phyloP scores from a whole-genome alignment of 2,888 invertebrate genomes.

The Smittia aterrima region DNA sequence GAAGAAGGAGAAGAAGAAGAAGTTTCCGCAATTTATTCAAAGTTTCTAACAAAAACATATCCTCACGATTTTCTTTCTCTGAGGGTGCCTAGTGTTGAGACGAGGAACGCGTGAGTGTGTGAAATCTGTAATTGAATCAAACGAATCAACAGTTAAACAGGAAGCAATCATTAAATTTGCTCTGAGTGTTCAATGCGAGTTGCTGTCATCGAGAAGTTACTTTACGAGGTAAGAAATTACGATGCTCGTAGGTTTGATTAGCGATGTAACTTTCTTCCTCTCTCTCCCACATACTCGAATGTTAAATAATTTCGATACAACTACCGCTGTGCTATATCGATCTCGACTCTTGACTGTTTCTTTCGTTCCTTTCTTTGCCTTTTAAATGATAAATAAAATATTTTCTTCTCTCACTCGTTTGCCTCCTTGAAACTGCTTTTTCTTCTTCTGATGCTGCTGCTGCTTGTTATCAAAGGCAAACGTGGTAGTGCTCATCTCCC shows the following conservation, averaged over 20 bases:
- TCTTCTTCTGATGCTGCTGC: too few species aligned
- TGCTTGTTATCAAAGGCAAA: conserved; percentile 18
- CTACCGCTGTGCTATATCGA: not conserved
- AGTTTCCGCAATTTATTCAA: not conserved
- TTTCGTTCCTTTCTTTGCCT: not conserved
- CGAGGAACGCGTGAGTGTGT: not conserved
- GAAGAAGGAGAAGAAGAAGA: not conserved
- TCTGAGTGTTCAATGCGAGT: not conserved
- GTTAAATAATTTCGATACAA: not conserved
- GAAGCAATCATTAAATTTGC: conserved; percentile 27
- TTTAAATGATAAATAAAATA: conserved; percentile 5
- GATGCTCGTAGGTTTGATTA: not conserved
- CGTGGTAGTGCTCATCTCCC: conserved; percentile 6
- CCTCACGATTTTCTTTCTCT: not conserved
- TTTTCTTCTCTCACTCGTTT: not conserved
- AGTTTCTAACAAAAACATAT: conserved; percentile 8
- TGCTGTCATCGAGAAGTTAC: not conserved
- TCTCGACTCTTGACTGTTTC: not conserved
- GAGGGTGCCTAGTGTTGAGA: not conserved
- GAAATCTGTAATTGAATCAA: conserved; percentile 36
- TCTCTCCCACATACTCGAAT: not conserved
- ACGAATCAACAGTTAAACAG: conserved; percentile 37
- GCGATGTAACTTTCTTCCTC: not conserved
- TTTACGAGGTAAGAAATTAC: not conserved
- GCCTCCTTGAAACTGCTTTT: not conserved